phyloP scores from a whole-genome alignment of 2,888 invertebrate genomes.

The Lordiphosa andalusiaca region DNA sequence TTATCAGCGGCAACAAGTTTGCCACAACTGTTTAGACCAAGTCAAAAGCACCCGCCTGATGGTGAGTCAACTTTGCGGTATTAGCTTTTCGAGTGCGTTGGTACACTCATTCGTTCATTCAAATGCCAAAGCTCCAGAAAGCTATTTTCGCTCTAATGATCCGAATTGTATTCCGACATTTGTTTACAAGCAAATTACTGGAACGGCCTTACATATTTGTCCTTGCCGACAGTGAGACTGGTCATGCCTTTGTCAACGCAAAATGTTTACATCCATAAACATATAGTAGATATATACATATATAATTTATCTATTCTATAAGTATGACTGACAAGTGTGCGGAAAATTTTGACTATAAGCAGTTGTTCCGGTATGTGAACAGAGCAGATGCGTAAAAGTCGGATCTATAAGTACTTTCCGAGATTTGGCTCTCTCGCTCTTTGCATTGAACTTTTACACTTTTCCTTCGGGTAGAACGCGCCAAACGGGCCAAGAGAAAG shows the following conservation, averaged over 20 bases:
- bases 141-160: background rate
- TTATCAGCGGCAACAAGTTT: too few species aligned
- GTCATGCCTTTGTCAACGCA: constrained; percentile 7
- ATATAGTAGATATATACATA: background rate
- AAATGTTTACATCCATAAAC: background rate
- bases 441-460: constrained; percentile 65
- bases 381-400: constrained; percentile 43
- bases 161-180: background rate
- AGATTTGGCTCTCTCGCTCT: constrained; percentile 8
- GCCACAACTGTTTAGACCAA: too few species aligned
- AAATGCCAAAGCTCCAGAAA: too few species aligned
- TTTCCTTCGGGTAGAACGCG: constrained; percentile 41
- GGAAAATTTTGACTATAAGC: constrained; percentile 31
- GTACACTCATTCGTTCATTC: too few species aligned
- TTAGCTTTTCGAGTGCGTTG: too few species aligned
- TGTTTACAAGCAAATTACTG: constrained; percentile 5
- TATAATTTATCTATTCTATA: constrained; percentile 5
- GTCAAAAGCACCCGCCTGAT: too few species aligned
- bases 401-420: constrained; percentile 15
- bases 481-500: constrained; percentile 40
- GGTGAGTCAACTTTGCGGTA: too few species aligned
- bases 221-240: constrained; percentile 5
- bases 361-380: constrained; percentile 45
- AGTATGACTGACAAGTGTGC: constrained; percentile 37
- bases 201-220: constrained; percentile 11